Conservation (phyloP, 2,888 invertebrate genomes). For the Catocala nupta region DNA sequence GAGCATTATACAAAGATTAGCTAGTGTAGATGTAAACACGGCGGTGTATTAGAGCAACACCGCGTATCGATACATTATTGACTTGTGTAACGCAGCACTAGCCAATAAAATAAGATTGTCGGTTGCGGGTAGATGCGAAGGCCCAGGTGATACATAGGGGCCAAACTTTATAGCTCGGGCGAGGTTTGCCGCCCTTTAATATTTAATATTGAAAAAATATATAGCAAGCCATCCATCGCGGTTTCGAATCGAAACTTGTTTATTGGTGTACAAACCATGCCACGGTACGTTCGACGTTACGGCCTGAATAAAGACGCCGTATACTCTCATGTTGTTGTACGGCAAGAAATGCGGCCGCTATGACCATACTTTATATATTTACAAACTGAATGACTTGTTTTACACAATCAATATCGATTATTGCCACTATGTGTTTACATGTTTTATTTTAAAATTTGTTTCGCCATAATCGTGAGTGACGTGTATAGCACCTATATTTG, state of each 20-base stretch:
- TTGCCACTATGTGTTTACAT: too few relatives aligned
- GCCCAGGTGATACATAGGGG: constrained; percentile 82
- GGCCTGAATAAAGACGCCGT: constrained; percentile 40
- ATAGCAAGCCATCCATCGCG: constrained; percentile 69
- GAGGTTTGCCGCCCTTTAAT: constrained; percentile 83
- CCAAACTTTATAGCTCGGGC: constrained; percentile 78
- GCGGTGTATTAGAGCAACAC: constrained; percentile 1
- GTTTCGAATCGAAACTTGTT: constrained; percentile 70
- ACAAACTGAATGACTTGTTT: background rate
- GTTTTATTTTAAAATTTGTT: too few relatives aligned
- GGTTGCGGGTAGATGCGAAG: constrained; percentile 68
- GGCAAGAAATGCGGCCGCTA: constrained; percentile 10
- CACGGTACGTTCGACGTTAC: constrained; percentile 50
- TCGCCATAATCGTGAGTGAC: too few relatives aligned
- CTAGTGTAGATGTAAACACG: background rate
- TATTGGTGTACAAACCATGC: constrained; percentile 60
- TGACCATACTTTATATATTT: background rate
- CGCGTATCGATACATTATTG: constrained; percentile 53
- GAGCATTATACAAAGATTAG: constrained; percentile 15
- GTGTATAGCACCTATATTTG: too few relatives aligned
- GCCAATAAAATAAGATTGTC: constrained; percentile 81
- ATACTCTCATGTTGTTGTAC: constrained; percentile 18
- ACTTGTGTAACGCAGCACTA: constrained; percentile 58
- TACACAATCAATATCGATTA: background rate
- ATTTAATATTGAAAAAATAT: constrained; percentile 79